Percentiles rank a stretch among this genome's conserved stretches.
Evolutionary conservation across 1,140 invertebrate species (phyloP).

Genomic region (Eriosoma lanigerum): DNA sequence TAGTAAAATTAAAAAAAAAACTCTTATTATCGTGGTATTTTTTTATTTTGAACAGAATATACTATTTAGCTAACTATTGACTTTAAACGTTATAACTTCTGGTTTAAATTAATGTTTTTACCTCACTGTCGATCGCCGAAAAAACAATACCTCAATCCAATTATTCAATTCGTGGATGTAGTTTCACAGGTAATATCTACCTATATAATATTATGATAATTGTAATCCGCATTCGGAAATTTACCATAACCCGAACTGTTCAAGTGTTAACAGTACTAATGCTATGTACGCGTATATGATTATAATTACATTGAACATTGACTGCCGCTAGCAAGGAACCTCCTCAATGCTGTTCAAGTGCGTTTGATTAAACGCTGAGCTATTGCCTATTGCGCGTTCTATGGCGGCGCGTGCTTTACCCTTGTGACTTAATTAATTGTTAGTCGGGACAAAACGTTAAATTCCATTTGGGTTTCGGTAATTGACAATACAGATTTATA

Average conservation of each 20-base stretch:
- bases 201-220: too few relatives aligned
- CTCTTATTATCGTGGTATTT: too few relatives aligned
- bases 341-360: conserved; percentile 23
- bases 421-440: background rate
- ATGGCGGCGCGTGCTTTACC: too few relatives aligned
- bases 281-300: background rate
- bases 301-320: background rate
- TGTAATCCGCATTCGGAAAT: background rate
- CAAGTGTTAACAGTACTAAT: background rate
- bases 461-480: background rate
- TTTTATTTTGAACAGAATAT: too few relatives aligned
- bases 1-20: too few relatives aligned
- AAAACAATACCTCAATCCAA: too few relatives aligned
- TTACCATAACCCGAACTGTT: background rate
- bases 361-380: conserved; percentile 1
- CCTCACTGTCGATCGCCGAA: too few relatives aligned
- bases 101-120: too few relatives aligned
- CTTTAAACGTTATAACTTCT: too few relatives aligned
- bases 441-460: background rate
- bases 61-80: too few relatives aligned
- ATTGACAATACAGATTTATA: conserved; percentile 18
- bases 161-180: too few relatives aligned
- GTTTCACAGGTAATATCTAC: too few relatives aligned
- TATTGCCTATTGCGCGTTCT: background rate
- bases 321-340: background rate